phyloP scores from a whole-genome alignment of 2,113 vertebrate genomes.

The Cyprichromis sp. region DNA sequence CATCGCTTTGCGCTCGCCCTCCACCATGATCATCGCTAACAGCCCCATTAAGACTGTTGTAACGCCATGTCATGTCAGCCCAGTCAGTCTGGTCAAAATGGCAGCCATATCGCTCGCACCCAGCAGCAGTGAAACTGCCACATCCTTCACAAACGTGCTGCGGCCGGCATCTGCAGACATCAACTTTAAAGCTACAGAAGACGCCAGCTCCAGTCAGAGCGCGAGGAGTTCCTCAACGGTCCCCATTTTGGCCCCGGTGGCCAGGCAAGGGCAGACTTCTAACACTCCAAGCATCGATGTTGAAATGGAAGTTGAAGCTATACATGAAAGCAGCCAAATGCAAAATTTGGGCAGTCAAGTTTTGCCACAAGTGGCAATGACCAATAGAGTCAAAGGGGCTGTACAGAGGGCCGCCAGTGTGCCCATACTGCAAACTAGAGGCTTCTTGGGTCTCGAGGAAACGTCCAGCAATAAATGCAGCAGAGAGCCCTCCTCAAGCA shows the following conservation, averaged over 20 bases:
- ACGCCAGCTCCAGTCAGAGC: constrained; percentile 69
- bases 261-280: constrained; percentile 54
- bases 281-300: constrained; percentile 73
- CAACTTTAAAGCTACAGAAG: constrained; percentile 63
- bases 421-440: constrained; percentile 72
- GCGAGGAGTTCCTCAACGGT: constrained; percentile 79
- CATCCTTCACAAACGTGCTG: constrained; percentile 63
- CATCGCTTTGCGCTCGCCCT: constrained; percentile 87
- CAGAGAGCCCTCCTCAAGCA: constrained; percentile 52
- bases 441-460: constrained; percentile 66
- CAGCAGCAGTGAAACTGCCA: constrained; percentile 59
- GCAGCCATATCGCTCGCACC: constrained; percentile 87
- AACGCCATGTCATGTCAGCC: constrained; percentile 85
- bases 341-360: constrained; percentile 30
- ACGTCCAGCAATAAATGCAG: constrained; percentile 68
- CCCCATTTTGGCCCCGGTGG: constrained; percentile 77
- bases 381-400: constrained; percentile 61
- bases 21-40: constrained; percentile 88
- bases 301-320: constrained; percentile 83
- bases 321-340: constrained; percentile 72
- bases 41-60: constrained; percentile 93
- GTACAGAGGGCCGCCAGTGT: constrained; percentile 77
- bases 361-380: constrained; percentile 36
- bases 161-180: constrained; percentile 77
- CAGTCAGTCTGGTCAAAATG: constrained; percentile 94